Evolutionary conservation across 2,113 vertebrate genomes (phyloP).

Genomic region (Leucopsar rothschildi): DNA sequence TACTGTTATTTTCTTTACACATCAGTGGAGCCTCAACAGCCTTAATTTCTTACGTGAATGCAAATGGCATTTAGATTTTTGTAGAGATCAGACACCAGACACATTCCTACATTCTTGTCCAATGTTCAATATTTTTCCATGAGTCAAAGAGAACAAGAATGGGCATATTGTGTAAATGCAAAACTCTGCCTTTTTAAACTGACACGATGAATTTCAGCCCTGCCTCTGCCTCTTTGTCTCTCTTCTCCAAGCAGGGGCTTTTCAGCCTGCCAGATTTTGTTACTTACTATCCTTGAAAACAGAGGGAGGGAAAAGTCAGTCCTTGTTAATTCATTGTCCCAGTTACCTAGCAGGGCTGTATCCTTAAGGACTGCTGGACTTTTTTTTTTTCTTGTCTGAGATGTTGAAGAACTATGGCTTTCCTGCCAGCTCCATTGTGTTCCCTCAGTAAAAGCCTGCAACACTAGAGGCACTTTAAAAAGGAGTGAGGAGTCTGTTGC

Average conservation of each 20-base stretch:
- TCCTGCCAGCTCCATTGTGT: conserved; percentile 40
- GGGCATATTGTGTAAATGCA: conserved; percentile 54
- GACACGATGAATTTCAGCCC: conserved; percentile 22
- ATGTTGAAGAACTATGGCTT: conserved; percentile 7
- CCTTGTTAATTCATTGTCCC: conserved; percentile 46
- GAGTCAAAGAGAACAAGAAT: conserved; percentile 61
- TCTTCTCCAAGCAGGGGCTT: neutral
- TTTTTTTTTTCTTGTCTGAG: neutral
- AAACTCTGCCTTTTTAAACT: conserved; percentile 52
- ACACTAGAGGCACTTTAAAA: conserved; percentile 33
- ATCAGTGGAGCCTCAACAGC: neutral
- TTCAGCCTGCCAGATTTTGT: conserved; percentile 21
- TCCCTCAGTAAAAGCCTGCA: conserved; percentile 4
- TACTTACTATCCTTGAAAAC: conserved; percentile 27
- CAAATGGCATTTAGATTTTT: conserved; percentile 46
- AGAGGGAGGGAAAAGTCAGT: conserved; percentile 39
- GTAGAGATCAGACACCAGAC: conserved; percentile 55
- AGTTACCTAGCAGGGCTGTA: conserved; percentile 16
- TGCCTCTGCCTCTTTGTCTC: conserved; percentile 35
- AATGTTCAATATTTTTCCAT: conserved; percentile 65
- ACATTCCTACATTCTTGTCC: conserved; percentile 62
- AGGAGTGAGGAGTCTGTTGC: conserved; percentile 16
- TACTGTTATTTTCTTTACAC: conserved; percentile 49
- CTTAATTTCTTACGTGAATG: conserved; percentile 36
- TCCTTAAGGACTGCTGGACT: conserved; percentile 2